phyloP scores from a whole-genome alignment of 2,888 invertebrate species.

The Meandrusa payeni region DNA sequence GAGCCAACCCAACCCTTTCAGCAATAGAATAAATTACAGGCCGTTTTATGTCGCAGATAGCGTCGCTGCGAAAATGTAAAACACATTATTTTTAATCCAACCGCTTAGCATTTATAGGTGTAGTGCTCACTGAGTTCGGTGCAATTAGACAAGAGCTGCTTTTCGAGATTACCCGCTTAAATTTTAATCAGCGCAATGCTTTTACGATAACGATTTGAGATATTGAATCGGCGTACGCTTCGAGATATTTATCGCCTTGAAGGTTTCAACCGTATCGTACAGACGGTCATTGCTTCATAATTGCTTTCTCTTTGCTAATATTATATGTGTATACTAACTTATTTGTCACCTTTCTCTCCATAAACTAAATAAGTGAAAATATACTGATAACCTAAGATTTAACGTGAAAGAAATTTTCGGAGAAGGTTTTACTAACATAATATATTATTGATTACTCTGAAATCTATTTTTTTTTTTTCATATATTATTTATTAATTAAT shows the following conservation, averaged over 20 bases:
- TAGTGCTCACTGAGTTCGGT: slow-evolving; percentile 70
- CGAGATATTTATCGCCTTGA: slow-evolving; percentile 31
- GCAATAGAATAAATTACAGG: slow-evolving; percentile 81
- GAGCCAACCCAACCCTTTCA: slow-evolving; percentile 76
- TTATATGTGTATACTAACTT: no score
- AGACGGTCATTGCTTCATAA: no score
- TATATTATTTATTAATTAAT: no score
- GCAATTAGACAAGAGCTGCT: slow-evolving; percentile 73
- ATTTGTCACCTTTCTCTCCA: no score
- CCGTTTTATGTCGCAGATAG: slow-evolving; percentile 80
- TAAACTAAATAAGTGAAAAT: no score
- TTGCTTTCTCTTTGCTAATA: no score
- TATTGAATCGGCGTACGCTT: slow-evolving; percentile 42
- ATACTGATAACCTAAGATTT: no score
- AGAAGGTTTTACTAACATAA: no score
- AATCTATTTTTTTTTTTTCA: no score
- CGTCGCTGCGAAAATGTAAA: slow-evolving; percentile 76
- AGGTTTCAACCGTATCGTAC: slow-evolving; percentile 31
- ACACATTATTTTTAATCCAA: slow-evolving; percentile 79
- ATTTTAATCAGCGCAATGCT: slow-evolving; percentile 45
- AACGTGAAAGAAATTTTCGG: no score
- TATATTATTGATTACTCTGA: no score
- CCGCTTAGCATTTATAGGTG: slow-evolving; percentile 78
- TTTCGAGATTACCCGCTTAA: slow-evolving; percentile 62
- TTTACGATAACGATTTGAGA: slow-evolving; percentile 63